phyloP scores from a whole-genome alignment of 2,888 invertebrate species.

The Malthinus flaveolus region DNA sequence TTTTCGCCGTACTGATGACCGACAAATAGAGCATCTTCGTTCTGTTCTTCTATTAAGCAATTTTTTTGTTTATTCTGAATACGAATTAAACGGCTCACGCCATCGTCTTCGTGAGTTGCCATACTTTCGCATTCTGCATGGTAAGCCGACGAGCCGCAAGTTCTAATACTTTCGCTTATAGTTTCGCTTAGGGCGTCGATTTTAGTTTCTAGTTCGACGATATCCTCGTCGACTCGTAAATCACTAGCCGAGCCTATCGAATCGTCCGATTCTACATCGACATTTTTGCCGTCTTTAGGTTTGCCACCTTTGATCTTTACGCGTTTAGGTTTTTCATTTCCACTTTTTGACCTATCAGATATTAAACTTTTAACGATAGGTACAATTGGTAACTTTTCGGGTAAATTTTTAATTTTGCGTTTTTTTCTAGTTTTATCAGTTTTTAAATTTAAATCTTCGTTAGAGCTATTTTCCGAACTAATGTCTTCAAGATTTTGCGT shows the following conservation, averaged over 20 bases:
- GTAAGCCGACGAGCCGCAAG: slow-evolving; percentile 70
- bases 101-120: slow-evolving; percentile 64
- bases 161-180: slow-evolving; percentile 66
- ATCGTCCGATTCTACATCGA: slow-evolving; percentile 62
- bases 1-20: slow-evolving; percentile 77
- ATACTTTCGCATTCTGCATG: slow-evolving; percentile 75
- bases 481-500: slow-evolving; percentile 63
- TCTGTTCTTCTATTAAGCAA: slow-evolving; percentile 42
- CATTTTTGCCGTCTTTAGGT: slow-evolving; percentile 39
- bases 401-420: slow-evolving; percentile 55
- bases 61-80: slow-evolving; percentile 56
- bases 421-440: slow-evolving; percentile 48
- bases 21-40: slow-evolving; percentile 65
- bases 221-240: slow-evolving; percentile 61
- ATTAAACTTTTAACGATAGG: slow-evolving; percentile 56
- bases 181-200: slow-evolving; percentile 58
- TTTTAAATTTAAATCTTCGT: slow-evolving; percentile 52
- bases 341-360: slow-evolving; percentile 48
- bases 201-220: slow-evolving; percentile 54
- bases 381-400: slow-evolving; percentile 59
- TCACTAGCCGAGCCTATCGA: slow-evolving; percentile 76
- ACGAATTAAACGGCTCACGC: slow-evolving; percentile 57
- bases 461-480: slow-evolving; percentile 57
- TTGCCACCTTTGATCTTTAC: slow-evolving; percentile 28
- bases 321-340: slow-evolving; percentile 24